phyloP scores from a whole-genome alignment of 2,888 invertebrate species.

The Acronicta aceris region DNA sequence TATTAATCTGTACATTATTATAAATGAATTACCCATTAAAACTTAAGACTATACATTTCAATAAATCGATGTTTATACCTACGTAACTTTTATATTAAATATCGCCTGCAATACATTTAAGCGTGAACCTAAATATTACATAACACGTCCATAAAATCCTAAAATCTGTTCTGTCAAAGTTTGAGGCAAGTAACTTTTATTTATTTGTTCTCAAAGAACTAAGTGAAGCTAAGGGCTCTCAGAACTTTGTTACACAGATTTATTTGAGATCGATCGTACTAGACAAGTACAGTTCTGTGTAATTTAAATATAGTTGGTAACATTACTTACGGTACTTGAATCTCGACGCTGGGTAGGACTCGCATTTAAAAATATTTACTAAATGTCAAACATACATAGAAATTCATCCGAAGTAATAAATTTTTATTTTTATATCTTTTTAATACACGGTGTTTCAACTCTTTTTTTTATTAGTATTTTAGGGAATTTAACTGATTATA shows the following conservation, averaged over 20 bases:
- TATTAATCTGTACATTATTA: no score
- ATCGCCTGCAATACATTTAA: conserved; percentile 4
- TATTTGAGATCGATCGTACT: conserved; percentile 43
- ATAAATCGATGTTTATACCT: no score
- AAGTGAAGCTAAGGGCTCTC: conserved; percentile 40
- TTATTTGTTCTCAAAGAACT: conserved; percentile 47
- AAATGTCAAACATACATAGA: no score
- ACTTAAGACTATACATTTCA: no score
- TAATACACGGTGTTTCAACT: no score
- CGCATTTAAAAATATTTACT: no score
- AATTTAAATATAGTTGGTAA: conserved; percentile 49
- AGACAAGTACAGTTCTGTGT: conserved; percentile 49
- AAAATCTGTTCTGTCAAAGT: conserved; percentile 40
- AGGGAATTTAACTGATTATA: no score
- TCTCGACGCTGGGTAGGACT: background rate
- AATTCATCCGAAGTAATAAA: no score
- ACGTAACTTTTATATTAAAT: background rate
- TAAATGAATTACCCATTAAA: no score
- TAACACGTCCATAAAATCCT: conserved; percentile 29
- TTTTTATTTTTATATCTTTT: no score
- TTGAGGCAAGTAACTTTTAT: conserved; percentile 37
- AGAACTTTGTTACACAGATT: conserved; percentile 36
- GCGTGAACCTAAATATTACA: conserved; percentile 13
- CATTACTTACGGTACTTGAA: background rate
- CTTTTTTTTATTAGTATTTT: no score